Base-by-base conservation (phyloP, 2,888 invertebrate genomes). In the Drosophila nigricruria region DNA sequence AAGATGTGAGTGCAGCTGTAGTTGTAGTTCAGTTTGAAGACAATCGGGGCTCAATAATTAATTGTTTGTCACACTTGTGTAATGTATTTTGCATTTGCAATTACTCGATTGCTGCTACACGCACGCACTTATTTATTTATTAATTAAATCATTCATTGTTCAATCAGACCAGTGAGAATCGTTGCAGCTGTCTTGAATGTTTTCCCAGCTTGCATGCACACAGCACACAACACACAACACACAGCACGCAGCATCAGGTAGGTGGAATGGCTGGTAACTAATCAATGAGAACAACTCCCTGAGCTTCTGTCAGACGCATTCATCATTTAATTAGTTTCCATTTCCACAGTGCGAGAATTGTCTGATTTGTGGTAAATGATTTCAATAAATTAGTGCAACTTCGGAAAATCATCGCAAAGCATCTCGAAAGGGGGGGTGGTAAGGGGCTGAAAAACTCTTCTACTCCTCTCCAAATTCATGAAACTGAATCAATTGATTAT, bases 111-210 rank as follows among this genome's bases (percentile, higher is more conserved):
- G 66, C 56, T 61, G 58, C 53, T 40, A 43, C 32, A 63, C 38
- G 61, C 64, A 66, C 40, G 43, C 62, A 87, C 75, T 79, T 84
- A 79, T 85, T 88, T 86, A 88, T 82, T 89, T 89, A 88, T 90
- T 90, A 86, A 86, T 86, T 86, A 90, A 90, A 88, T 78, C 81
- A 88, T 86, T 88, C 74, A 82, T 80, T 86, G 80, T 90, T 78
- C 73, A 77, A 86, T 88, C 75, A 73, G 81, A 86, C 75, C 66
- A 66, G 71, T 90, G 90, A 86, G 88, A 86, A 88, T 76, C 64
- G 49, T 10, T 42, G 50, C 85, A 82, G 66, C 60, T 71, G 74
- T 42, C 58, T 43, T 56, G 49, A 57, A 53, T 69, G 61, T 57
- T 62, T 43, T 50, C 45, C 36, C 43, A 40, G 20, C 59, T 20